phyloP scores from a whole-genome alignment of 2,888 invertebrate genomes.

The Lissonota sp. region DNA sequence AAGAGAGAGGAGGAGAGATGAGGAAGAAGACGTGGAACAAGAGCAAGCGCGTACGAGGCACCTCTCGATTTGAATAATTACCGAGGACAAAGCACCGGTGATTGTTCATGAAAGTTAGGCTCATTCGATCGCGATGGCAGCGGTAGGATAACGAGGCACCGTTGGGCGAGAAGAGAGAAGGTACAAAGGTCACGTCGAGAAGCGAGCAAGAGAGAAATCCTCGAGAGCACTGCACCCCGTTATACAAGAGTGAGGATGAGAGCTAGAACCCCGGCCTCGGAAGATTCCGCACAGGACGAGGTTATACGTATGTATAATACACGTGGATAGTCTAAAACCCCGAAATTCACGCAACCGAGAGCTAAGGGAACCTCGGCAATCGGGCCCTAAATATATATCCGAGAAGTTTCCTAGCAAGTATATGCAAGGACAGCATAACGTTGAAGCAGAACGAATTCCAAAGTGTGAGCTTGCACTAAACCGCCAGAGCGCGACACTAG shows the following conservation, averaged over 20 bases:
- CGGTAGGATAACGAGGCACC: slow-evolving; percentile 67
- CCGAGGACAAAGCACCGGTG: slow-evolving; percentile 71
- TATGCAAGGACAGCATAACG: slow-evolving; percentile 20
- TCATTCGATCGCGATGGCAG: slow-evolving; percentile 67
- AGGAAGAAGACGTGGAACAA: slow-evolving; percentile 40
- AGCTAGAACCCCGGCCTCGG: neutral
- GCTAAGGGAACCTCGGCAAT: slow-evolving; percentile 14
- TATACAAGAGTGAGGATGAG: neutral
- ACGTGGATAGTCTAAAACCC: slow-evolving; percentile 33
- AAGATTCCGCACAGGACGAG: neutral
- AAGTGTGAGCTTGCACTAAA: slow-evolving; percentile 29
- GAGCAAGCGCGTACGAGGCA: slow-evolving; percentile 61
- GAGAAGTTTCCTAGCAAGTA: slow-evolving; percentile 46
- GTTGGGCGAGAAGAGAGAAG: slow-evolving; percentile 14
- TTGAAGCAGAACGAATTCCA: slow-evolving; percentile 23
- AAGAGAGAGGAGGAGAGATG: slow-evolving; percentile 20
- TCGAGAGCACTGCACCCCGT: slow-evolving; percentile 7
- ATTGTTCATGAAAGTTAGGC: slow-evolving; percentile 71
- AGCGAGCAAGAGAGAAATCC: slow-evolving; percentile 44
- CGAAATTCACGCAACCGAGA: slow-evolving; percentile 40
- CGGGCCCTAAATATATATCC: slow-evolving; percentile 45
- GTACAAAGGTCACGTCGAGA: slow-evolving; percentile 63
- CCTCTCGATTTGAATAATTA: slow-evolving; percentile 72
- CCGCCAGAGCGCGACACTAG: neutral
- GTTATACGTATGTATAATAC: neutral